Percentiles rank a stretch among this genome's conserved stretches.
Conservation (phyloP, 2,888 invertebrate species). For the Vandiemenella viatica region DNA sequence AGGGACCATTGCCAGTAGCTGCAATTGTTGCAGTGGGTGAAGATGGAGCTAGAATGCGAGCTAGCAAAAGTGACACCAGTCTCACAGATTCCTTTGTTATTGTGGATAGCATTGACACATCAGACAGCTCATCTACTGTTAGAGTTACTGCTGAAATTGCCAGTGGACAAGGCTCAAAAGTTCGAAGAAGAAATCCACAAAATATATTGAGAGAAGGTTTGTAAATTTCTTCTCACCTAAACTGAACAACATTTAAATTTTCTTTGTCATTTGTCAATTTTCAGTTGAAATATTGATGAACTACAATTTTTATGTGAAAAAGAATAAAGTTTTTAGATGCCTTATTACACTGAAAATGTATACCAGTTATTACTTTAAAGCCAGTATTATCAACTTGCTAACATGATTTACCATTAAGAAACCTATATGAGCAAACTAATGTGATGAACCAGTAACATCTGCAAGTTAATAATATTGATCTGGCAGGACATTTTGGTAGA, state of each 20-base stretch:
- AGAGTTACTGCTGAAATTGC: constrained; percentile 7
- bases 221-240: not conserved
- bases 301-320: not conserved
- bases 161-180: constrained; percentile 16
- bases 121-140: constrained; percentile 17
- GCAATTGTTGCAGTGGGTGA: not conserved
- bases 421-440: too few relatives aligned
- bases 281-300: not conserved
- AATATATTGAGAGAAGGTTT: constrained; percentile 31
- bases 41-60: constrained; percentile 37
- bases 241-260: not conserved
- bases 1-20: not conserved
- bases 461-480: too few relatives aligned
- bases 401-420: too few relatives aligned
- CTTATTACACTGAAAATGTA: too few relatives aligned
- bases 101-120: constrained; percentile 39
- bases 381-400: too few relatives aligned
- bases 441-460: too few relatives aligned
- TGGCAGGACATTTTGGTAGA: too few relatives aligned
- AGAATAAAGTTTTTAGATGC: not conserved
- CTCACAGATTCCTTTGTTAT: constrained; percentile 81
- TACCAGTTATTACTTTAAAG: too few relatives aligned
- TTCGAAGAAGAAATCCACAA: constrained; percentile 25
- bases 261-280: too few relatives aligned
- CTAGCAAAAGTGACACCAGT: constrained; percentile 83